Evolutionary conservation across 2,797 vertebrate species (phyloP).

Genomic region (Silurus lanzhouensis): DNA sequence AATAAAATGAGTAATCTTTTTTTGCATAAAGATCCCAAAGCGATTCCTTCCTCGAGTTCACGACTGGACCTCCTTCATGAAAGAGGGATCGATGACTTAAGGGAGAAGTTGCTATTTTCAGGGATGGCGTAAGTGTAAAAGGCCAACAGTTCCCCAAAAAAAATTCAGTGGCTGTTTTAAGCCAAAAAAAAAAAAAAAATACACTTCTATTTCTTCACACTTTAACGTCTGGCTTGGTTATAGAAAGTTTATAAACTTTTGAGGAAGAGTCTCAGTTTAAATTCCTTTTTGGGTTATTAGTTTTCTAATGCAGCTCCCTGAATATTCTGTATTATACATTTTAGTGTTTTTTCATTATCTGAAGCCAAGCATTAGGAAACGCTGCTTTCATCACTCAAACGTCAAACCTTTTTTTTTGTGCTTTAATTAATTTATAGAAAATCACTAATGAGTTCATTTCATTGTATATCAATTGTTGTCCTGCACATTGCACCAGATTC

Average conservation of each 20-base stretch:
- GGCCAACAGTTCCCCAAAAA: not conserved
- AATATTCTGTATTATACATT: not conserved
- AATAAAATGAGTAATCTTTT: slow-evolving; percentile 41
- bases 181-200: not conserved
- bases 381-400: not conserved
- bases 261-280: not conserved
- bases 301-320: not conserved
- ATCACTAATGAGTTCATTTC: not conserved
- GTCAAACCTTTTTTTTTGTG: not conserved
- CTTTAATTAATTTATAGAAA: not conserved
- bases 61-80: not conserved
- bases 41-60: not conserved
- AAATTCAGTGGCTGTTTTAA: not conserved
- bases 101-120: slow-evolving; percentile 30
- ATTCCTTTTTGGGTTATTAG: not conserved
- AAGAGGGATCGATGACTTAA: slow-evolving; percentile 10
- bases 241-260: not conserved
- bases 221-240: not conserved
- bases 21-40: slow-evolving; percentile 30
- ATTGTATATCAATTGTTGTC: not conserved
- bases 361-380: not conserved
- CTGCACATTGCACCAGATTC: not conserved
- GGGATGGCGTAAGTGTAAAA: slow-evolving; percentile 9
- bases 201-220: not conserved
- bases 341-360: not conserved